Evolutionary conservation across 2,888 invertebrate species (phyloP).

Genomic region (Dynastes hyllus): DNA sequence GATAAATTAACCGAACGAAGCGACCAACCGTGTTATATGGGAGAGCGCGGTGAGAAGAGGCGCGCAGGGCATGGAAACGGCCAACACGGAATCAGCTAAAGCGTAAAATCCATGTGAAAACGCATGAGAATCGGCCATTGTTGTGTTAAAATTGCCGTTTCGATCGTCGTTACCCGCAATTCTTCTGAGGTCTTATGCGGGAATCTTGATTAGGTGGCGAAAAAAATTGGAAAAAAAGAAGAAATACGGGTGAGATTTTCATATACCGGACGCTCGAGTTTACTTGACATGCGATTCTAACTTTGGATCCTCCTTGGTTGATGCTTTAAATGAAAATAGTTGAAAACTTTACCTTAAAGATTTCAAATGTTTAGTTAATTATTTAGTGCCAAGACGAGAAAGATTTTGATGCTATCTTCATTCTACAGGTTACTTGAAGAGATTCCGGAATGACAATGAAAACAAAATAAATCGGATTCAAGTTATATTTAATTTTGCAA

Average conservation of each 20-base stretch:
- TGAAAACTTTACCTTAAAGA: too few species aligned
- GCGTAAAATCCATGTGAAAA: conserved; percentile 40
- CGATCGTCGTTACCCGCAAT: neutral
- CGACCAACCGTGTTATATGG: conserved; percentile 13
- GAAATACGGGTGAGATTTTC: neutral
- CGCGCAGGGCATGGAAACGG: conserved; percentile 5
- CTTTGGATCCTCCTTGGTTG: too few species aligned
- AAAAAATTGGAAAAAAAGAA: neutral
- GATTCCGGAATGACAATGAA: too few species aligned
- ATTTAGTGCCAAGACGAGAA: too few species aligned
- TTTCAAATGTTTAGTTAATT: too few species aligned
- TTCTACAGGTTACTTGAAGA: too few species aligned
- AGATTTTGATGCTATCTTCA: too few species aligned
- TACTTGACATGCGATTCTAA: too few species aligned
- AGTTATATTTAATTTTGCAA: too few species aligned
- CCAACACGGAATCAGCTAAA: conserved; percentile 16
- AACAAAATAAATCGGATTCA: too few species aligned
- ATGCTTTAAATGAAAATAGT: too few species aligned
- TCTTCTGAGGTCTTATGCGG: neutral
- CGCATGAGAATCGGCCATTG: conserved; percentile 37
- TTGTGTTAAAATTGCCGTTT: conserved; percentile 35
- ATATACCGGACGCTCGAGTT: too few species aligned
- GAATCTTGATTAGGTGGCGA: conserved; percentile 33
- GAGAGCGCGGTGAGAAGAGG: neutral
- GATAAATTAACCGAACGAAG: conserved; percentile 32